A percentile compares a stretch with the other conserved stretches of the same genome.
Conservation (phyloP, 2,888 invertebrate species). For the Galerucella calmariensis region DNA sequence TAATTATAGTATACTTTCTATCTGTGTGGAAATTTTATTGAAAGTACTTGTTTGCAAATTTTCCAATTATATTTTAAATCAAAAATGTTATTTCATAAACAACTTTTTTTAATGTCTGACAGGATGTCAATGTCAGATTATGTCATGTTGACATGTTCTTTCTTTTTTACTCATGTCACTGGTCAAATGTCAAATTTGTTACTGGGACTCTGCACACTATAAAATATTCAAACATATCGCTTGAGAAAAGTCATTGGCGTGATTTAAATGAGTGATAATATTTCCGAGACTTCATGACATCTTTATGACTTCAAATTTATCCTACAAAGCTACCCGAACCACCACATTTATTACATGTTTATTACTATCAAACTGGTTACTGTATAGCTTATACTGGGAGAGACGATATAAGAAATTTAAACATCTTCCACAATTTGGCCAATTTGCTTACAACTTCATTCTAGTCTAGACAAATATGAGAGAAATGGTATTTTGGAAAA, state of each 20-base stretch:
- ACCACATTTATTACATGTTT: too few relatives aligned
- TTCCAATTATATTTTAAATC: neutral
- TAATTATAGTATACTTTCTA: neutral
- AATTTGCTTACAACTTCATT: constrained; percentile 23
- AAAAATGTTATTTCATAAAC: neutral
- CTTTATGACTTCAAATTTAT: too few relatives aligned
- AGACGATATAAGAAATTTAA: neutral
- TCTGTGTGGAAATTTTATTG: neutral
- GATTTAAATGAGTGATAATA: too few relatives aligned
- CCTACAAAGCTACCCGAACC: too few relatives aligned
- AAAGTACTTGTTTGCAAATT: neutral
- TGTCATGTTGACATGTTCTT: too few relatives aligned
- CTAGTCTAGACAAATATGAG: constrained; percentile 24
- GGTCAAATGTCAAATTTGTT: too few relatives aligned
- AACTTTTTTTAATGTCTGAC: neutral
- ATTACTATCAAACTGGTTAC: neutral
- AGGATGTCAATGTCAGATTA: neutral
- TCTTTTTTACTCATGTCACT: too few relatives aligned
- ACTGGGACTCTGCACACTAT: too few relatives aligned
- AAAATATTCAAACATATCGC: too few relatives aligned
- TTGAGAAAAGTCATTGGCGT: too few relatives aligned
- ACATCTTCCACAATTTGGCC: constrained; percentile 1
- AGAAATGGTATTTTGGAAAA: constrained; percentile 33
- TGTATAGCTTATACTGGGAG: neutral
- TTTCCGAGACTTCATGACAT: too few relatives aligned